Conservation (phyloP, 2,888 invertebrate species). For the Phortica magna region DNA sequence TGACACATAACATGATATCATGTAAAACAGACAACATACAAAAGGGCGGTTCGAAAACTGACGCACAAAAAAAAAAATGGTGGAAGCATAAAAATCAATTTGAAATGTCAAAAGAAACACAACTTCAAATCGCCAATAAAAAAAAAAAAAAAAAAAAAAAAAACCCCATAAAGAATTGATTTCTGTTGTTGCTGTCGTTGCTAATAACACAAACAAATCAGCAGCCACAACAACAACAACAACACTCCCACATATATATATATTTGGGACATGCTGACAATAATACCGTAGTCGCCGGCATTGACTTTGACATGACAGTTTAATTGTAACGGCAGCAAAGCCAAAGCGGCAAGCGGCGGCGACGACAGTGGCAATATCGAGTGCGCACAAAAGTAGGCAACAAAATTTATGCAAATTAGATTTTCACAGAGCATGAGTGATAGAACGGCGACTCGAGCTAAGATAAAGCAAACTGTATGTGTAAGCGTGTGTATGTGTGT, state of each 20-base stretch:
- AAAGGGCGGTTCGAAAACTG: conserved; percentile 37
- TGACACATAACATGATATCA: neutral
- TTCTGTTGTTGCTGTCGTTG: neutral
- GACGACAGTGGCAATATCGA: conserved; percentile 32
- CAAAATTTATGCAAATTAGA: conserved; percentile 64
- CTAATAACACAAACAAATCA: conserved; percentile 6
- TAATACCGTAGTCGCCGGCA: conserved; percentile 44
- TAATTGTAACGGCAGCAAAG: conserved; percentile 55
- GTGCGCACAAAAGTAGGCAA: conserved; percentile 27
- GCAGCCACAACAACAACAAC: neutral
- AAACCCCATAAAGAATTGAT: conserved; percentile 28
- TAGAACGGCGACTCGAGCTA: too few species aligned
- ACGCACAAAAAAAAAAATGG: conserved; percentile 12
- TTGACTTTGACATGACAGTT: conserved; percentile 68
- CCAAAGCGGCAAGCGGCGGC: neutral
- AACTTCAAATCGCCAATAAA: conserved; percentile 33
- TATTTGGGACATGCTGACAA: conserved; percentile 25
- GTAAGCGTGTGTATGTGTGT: too few species aligned
- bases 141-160: neutral
- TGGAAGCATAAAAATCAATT: conserved; percentile 45
- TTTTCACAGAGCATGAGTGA: neutral
- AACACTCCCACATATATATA: conserved; percentile 3
- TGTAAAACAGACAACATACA: conserved; percentile 26
- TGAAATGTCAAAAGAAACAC: conserved; percentile 48
- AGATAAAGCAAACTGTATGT: too few species aligned